Evolutionary conservation across 2,888 invertebrate genomes (phyloP).

Genomic region (Hedya salicella): DNA sequence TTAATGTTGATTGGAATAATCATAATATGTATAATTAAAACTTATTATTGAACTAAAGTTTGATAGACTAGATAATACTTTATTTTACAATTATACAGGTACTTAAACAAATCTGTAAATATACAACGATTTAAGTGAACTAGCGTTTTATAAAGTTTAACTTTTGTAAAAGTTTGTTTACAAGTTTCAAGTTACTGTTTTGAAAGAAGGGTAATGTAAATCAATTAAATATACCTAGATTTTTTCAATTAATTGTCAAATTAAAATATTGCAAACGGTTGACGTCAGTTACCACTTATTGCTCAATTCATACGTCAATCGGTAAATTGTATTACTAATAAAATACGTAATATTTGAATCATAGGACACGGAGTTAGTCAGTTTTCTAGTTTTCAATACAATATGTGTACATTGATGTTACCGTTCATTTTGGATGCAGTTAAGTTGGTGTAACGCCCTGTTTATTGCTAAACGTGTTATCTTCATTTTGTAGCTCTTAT

Average conservation of each 20-base stretch:
- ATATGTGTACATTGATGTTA: slow-evolving; percentile 10
- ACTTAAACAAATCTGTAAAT: not conserved
- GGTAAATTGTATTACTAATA: slow-evolving; percentile 30
- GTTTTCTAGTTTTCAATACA: slow-evolving; percentile 15
- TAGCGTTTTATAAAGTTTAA: not conserved
- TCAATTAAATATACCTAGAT: slow-evolving; percentile 3
- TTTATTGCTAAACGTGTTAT: too few species aligned
- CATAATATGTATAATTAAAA: slow-evolving; percentile 12
- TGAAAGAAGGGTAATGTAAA: slow-evolving; percentile 12
- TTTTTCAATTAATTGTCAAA: slow-evolving; percentile 22
- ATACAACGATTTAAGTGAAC: slow-evolving; percentile 23
- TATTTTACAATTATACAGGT: not conserved
- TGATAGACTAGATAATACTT: slow-evolving; percentile 7
- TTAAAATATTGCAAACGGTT: slow-evolving; percentile 15
- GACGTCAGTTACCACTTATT: slow-evolving; percentile 39
- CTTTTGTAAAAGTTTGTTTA: too few species aligned
- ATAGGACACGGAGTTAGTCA: slow-evolving; percentile 35
- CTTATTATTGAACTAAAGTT: slow-evolving; percentile 9
- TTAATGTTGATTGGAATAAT: slow-evolving; percentile 2
- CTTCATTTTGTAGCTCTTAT: not conserved
- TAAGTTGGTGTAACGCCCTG: not conserved
- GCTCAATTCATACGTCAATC: slow-evolving; percentile 34
- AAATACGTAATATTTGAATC: slow-evolving; percentile 36
- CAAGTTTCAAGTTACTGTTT: not conserved
- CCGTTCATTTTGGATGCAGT: slow-evolving; percentile 35